These are phyloP conservation scores for Drosophila tsacasi DNA, from an alignment of 1,140 invertebrate genomes.

Conservation along the genomic window DNA sequence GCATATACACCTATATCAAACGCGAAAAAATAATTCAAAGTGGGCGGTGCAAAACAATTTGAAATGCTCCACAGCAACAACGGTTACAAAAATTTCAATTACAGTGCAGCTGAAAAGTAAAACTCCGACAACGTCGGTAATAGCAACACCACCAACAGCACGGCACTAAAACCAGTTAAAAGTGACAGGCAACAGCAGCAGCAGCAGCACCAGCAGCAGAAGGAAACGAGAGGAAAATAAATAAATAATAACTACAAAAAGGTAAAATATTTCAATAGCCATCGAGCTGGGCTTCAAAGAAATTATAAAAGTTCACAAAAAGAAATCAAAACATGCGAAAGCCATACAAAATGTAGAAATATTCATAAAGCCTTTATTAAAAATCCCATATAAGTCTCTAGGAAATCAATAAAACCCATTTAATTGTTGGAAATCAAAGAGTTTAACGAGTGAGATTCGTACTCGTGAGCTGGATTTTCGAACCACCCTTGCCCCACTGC, in stretches of 20 bases:
- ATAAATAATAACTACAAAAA: constrained; percentile 53
- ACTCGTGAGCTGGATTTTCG: constrained; percentile 21
- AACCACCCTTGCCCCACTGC: constrained; percentile 9
- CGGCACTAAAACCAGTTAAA: constrained; percentile 72
- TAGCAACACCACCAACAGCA: constrained; percentile 36
- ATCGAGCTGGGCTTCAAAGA: constrained; percentile 22
- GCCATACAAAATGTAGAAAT: constrained; percentile 20
- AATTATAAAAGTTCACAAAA: constrained; percentile 14
- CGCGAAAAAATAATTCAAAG: constrained; percentile 43
- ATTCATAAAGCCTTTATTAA: constrained; percentile 32
- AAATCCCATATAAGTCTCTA: not conserved
- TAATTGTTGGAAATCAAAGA: constrained; percentile 11
- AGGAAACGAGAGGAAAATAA: constrained; percentile 31
- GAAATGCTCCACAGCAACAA: constrained; percentile 56
- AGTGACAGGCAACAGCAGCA: constrained; percentile 66
- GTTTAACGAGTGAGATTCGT: constrained; percentile 1
- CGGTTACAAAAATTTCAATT: constrained; percentile 71
- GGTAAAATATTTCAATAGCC: constrained; percentile 63
- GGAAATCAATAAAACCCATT: constrained; percentile 22
- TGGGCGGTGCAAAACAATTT: constrained; percentile 70
- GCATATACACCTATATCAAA: constrained; percentile 27
- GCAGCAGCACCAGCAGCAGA: constrained; percentile 17
- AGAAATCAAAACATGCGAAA: constrained; percentile 12
- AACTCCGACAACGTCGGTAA: constrained; percentile 44
- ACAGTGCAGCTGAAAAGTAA: constrained; percentile 79